A percentile compares a stretch with the other conserved stretches of the same genome.
Conservation (phyloP, 2,888 invertebrate species). For the Nymphalis polychloros region DNA sequence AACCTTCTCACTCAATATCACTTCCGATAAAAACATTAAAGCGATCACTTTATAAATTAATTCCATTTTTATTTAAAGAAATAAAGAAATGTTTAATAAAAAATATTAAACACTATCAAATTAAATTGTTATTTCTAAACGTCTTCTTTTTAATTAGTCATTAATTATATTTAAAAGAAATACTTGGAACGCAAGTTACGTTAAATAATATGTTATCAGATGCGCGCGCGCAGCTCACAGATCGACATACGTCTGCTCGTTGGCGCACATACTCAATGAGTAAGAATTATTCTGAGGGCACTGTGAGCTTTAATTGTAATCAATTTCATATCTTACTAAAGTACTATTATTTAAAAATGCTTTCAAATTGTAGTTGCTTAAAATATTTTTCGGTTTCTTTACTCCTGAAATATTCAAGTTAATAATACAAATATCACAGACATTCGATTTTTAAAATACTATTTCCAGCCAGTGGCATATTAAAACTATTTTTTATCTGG, state of each 20-base stretch:
- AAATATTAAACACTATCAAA: not conserved
- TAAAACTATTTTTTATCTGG: too few species aligned
- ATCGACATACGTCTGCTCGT: constrained; percentile 58
- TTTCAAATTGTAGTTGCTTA: too few species aligned
- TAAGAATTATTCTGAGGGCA: constrained; percentile 43
- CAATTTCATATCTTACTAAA: not conserved
- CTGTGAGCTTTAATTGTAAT: constrained; percentile 44
- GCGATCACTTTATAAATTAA: constrained; percentile 22
- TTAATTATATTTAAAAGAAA: not conserved
- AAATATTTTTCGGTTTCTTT: too few species aligned
- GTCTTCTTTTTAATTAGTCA: not conserved
- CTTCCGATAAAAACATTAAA: constrained; percentile 30
- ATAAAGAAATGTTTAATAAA: not conserved
- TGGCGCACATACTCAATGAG: constrained; percentile 54
- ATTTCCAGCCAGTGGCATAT: too few species aligned
- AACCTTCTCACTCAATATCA: constrained; percentile 61
- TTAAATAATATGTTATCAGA: constrained; percentile 21
- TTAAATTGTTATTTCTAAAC: not conserved
- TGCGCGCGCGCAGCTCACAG: constrained; percentile 55
- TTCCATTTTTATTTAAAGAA: constrained; percentile 16
- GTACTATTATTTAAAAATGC: too few species aligned
- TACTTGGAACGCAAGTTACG: constrained; percentile 23
- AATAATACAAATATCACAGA: too few species aligned
- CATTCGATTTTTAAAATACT: too few species aligned
- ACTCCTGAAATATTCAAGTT: too few species aligned